Percentiles rank a stretch among this genome's conserved stretches.
Conservation (phyloP, 2,888 invertebrate genomes). For the Tetheella fluctuosa region DNA sequence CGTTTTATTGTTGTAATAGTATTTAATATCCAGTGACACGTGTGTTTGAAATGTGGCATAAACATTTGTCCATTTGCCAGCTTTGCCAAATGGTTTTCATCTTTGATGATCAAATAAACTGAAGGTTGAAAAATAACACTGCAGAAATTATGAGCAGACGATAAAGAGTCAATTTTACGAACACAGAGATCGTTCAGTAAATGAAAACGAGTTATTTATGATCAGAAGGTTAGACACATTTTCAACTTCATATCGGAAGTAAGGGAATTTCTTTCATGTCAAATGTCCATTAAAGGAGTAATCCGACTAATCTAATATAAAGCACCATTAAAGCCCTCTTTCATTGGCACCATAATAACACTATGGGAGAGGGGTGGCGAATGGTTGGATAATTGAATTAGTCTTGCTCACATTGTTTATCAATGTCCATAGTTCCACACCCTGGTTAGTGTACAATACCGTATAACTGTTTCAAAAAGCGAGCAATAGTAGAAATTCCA, state of each 20-base stretch:
- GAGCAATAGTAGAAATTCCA: no score
- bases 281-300: slow-evolving; percentile 32
- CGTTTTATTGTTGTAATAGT: slow-evolving; percentile 5
- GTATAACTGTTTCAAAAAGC: neutral
- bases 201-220: neutral
- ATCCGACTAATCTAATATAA: slow-evolving; percentile 30
- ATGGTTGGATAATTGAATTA: slow-evolving; percentile 52
- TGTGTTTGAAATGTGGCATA: slow-evolving; percentile 36
- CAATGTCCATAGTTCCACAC: neutral
- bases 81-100: slow-evolving; percentile 50
- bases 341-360: slow-evolving; percentile 23
- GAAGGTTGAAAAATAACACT: slow-evolving; percentile 44
- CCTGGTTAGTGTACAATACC: neutral
- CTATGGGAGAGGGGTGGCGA: slow-evolving; percentile 42
- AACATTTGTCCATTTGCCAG: slow-evolving; percentile 42
- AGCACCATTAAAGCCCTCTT: slow-evolving; percentile 31
- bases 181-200: neutral
- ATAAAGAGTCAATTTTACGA: neutral
- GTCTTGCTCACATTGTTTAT: slow-evolving; percentile 35
- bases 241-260: neutral
- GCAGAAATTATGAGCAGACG: neutral
- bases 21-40: slow-evolving; percentile 23
- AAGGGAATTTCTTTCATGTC: slow-evolving; percentile 12
- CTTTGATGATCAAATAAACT: slow-evolving; percentile 50
- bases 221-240: neutral